These are phyloP conservation scores for Ceratina japonica DNA, from an alignment of 1,140 invertebrate genomes.

Conservation along the genomic window DNA sequence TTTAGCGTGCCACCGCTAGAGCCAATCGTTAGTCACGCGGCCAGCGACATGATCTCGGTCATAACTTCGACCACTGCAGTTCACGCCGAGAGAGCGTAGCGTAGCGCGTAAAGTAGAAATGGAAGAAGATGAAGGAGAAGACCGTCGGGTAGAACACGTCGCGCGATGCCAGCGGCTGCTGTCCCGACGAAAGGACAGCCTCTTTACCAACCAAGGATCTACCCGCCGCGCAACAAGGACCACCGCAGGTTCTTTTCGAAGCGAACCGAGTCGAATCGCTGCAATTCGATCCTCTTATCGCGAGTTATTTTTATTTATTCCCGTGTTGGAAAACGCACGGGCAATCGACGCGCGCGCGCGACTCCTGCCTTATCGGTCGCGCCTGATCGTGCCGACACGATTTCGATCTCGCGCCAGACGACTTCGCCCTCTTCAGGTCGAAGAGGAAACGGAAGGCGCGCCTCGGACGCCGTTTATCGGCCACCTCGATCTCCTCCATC, in stretches of 20 bases:
- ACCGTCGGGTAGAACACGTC: background rate
- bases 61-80: conserved; percentile 73
- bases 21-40: conserved; percentile 72
- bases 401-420: background rate
- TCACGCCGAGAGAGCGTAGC: conserved; percentile 68
- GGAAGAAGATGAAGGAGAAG: conserved; percentile 59
- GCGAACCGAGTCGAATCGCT: background rate
- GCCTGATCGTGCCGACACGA: background rate
- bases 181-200: no score
- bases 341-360: background rate
- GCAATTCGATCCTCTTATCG: background rate
- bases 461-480: background rate
- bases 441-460: background rate
- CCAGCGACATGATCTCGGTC: conserved; percentile 69
- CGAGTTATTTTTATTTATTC: background rate
- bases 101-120: background rate
- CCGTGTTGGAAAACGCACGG: background rate
- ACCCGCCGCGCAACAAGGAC: background rate
- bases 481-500: background rate
- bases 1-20: conserved; percentile 77
- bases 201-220: background rate
- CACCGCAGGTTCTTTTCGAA: no score
- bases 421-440: background rate
- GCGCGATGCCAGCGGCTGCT: background rate
- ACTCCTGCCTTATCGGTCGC: background rate